Percentiles rank a stretch among this genome's conserved stretches.
These are phyloP conservation scores for Agriopis marginaria DNA, from an alignment of 2,888 invertebrate genomes.

Conservation along the genomic window DNA sequence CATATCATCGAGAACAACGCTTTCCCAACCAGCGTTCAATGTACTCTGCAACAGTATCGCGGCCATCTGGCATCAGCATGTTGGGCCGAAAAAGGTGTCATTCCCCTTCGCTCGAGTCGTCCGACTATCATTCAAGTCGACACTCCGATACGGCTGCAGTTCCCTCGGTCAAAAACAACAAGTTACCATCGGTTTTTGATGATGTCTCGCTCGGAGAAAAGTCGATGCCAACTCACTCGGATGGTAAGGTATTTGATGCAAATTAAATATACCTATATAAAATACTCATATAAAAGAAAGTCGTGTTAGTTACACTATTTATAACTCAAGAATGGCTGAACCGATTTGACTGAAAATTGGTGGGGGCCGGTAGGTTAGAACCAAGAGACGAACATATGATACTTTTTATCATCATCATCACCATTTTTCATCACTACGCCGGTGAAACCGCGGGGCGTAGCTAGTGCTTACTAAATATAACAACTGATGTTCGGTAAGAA, in stretches of 20 bases:
- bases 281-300: too few species aligned
- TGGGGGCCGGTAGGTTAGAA: too few species aligned
- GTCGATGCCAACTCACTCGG: background rate
- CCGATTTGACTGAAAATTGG: too few species aligned
- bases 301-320: too few species aligned
- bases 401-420: too few species aligned
- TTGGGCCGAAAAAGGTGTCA: constrained; percentile 64
- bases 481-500: too few species aligned
- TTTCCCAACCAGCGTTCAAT: constrained; percentile 43
- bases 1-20: background rate
- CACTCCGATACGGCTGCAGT: constrained; percentile 54
- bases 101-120: constrained; percentile 61
- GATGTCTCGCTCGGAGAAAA: constrained; percentile 24
- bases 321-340: too few species aligned
- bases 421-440: too few species aligned
- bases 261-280: too few species aligned
- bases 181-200: constrained; percentile 49
- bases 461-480: background rate
- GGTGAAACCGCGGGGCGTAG: too few species aligned
- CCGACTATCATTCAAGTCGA: constrained; percentile 61
- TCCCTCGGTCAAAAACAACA: constrained; percentile 52
- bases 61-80: constrained; percentile 63
- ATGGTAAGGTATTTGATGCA: background rate
- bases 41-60: constrained; percentile 49
- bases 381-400: too few species aligned